Evolutionary conservation across 2,113 vertebrate genomes (phyloP).

Genomic region (Microtus montanus): DNA sequence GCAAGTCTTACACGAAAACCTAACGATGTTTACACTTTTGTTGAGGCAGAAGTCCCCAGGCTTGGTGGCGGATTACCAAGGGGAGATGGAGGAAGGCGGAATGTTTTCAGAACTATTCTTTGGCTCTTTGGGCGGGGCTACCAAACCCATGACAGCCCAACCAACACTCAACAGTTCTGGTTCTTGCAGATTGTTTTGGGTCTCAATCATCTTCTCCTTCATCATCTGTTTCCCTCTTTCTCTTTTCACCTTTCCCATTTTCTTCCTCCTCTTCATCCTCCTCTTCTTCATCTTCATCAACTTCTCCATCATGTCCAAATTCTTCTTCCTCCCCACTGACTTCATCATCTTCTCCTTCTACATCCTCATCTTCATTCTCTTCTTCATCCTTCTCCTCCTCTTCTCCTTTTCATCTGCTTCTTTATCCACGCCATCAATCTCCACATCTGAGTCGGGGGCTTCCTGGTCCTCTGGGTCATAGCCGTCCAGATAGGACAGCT

Average conservation of each 20-base stretch:
- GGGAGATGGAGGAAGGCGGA: slow-evolving; percentile 88
- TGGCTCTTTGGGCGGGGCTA: slow-evolving; percentile 86
- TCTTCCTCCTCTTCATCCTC: slow-evolving; percentile 73
- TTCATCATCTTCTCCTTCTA: no score
- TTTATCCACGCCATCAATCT: slow-evolving; percentile 89
- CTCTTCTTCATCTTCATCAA: no score
- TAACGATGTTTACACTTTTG: slow-evolving; percentile 90
- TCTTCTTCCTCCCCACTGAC: no score
- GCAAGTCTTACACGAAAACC: slow-evolving; percentile 89
- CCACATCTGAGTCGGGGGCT: slow-evolving; percentile 92
- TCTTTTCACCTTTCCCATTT: slow-evolving; percentile 90
- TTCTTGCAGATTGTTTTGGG: slow-evolving; percentile 69
- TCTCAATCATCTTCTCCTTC: slow-evolving; percentile 91
- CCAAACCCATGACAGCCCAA: slow-evolving; percentile 88
- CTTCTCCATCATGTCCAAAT: no score
- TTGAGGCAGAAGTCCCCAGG: slow-evolving; percentile 86
- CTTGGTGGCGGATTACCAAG: slow-evolving; percentile 86
- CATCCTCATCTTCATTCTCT: no score
- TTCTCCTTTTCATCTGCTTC: no score
- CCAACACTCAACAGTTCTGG: slow-evolving; percentile 90
- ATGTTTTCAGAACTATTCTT: slow-evolving; percentile 92
- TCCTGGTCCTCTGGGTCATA: slow-evolving; percentile 92
- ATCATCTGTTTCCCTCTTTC: slow-evolving; percentile 93
- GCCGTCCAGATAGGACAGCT: slow-evolving; percentile 93
- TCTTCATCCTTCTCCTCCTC: no score